Base-by-base conservation (phyloP, 2,797 vertebrate species). In the Florisuga fusca region DNA sequence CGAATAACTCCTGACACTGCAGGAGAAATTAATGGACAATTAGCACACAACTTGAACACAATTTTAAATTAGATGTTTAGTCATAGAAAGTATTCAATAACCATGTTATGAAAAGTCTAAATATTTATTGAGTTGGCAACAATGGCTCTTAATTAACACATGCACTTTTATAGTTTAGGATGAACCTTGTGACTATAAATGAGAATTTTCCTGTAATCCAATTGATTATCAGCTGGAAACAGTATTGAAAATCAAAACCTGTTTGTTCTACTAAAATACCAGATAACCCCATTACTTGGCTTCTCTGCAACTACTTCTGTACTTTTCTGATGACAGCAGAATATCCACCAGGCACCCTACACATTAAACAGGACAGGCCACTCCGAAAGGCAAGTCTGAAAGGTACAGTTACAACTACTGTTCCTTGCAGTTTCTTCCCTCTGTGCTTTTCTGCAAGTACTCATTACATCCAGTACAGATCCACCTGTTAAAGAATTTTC, bases 141-240 rank as follows among this genome's bases (percentile, higher is more conserved):
- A 22, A 36, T 4, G 3, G 33, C 23, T 76, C n/a, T 71, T 85
- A 88, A 55, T 73, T 73, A 86, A 66, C 25, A 75, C 18, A 8
- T 26, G 6, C 2, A 27, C 34, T 64, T 77, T 33, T 61, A 20
- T 4, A 53, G 12, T 43, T 79, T 67, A 77, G 31, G 22, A 87
- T 77, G 38, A 68, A 62, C 43, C 8, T 62, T 62, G 36, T 74
- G 21, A 63, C 66, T 55, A 36, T 33, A 76, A 76, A 50, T 46
- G 19, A 89, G 29, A 84, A 80, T 71, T 87, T 26, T 88, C 33
- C n/a, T 93, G 73, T 80, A 94, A 91, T 89, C 59, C 78, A 71
- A 4, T 25, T 89, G 55, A 82, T 90, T 74, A 90, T 77, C 61
- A 84, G 22, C 13, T 92, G n/a, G 29, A 85, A 95, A 64, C 34